Conservation (phyloP, 2,113 vertebrate genomes). For the Tauraco erythrolophus region DNA sequence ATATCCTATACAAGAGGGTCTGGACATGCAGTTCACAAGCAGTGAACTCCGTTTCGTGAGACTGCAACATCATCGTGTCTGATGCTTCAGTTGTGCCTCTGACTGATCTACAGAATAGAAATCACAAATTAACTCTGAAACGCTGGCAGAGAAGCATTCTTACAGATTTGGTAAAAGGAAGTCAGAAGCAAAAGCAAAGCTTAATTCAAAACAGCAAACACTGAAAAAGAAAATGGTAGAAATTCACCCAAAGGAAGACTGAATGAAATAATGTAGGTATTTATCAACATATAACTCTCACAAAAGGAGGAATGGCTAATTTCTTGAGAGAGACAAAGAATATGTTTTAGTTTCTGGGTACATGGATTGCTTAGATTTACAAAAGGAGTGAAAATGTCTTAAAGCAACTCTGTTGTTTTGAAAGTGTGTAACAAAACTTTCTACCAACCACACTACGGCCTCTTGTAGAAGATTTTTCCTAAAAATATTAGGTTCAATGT, state of each 20-base stretch:
- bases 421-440: background rate
- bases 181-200: background rate
- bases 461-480: background rate
- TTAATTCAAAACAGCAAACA: background rate
- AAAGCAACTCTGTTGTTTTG: background rate
- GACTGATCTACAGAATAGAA: background rate
- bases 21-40: background rate
- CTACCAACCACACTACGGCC: background rate
- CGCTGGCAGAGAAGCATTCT: background rate
- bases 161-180: background rate
- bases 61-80: background rate
- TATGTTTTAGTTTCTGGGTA: background rate
- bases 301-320: background rate
- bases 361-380: background rate
- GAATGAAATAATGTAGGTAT: background rate
- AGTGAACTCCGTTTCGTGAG: background rate
- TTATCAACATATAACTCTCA: background rate
- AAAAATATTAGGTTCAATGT: background rate
- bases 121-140: conserved; percentile 11
- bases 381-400: background rate
- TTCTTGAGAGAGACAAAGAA: background rate
- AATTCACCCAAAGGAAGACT: background rate
- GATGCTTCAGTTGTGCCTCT: background rate
- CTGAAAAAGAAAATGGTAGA: background rate
- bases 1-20: conserved; percentile 4